phyloP scores from a whole-genome alignment of 2,888 invertebrate species.

The Apoderus coryli region DNA sequence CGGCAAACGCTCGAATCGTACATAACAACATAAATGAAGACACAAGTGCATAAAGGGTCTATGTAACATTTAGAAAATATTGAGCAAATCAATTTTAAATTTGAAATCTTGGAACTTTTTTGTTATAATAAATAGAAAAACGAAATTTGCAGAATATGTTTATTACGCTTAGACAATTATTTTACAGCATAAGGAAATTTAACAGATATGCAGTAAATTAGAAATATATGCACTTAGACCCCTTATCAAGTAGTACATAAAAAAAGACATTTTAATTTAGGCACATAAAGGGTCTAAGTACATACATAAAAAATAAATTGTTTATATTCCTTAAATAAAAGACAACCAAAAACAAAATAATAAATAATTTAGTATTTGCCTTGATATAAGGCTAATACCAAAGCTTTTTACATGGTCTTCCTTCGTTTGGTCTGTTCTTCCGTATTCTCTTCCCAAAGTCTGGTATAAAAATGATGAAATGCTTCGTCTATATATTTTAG shows the following conservation, averaged over 20 bases:
- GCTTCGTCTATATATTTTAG: constrained; percentile 1
- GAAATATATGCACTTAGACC: constrained; percentile 2
- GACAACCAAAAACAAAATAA: constrained; percentile 1
- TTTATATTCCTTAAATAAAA: not conserved
- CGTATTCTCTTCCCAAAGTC: constrained; percentile 2
- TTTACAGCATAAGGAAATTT: constrained; percentile 1
- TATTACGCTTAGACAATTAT: constrained; percentile 1
- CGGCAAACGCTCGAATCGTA: no score
- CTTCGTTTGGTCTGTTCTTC: constrained; percentile 1
- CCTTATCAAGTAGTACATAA: constrained; percentile 1
- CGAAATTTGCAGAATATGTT: constrained; percentile 3
- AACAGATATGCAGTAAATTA: not conserved
- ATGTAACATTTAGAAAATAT: constrained; percentile 3
- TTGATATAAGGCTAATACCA: constrained; percentile 1
- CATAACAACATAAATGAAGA: no score
- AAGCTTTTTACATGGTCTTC: not conserved
- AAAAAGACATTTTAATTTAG: constrained; percentile 1
- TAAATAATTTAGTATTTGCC: constrained; percentile 1
- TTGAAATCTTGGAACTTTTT: constrained; percentile 2
- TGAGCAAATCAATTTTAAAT: constrained; percentile 2
- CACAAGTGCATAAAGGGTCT: no score
- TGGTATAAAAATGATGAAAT: constrained; percentile 1
- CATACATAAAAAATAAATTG: not conserved
- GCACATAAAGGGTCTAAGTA: constrained; percentile 3
- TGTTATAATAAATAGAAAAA: constrained; percentile 3